A percentile compares a stretch with the other conserved stretches of the same genome.
phyloP scores from a whole-genome alignment of 2,888 invertebrate species.

The Drosophila macrospina region DNA sequence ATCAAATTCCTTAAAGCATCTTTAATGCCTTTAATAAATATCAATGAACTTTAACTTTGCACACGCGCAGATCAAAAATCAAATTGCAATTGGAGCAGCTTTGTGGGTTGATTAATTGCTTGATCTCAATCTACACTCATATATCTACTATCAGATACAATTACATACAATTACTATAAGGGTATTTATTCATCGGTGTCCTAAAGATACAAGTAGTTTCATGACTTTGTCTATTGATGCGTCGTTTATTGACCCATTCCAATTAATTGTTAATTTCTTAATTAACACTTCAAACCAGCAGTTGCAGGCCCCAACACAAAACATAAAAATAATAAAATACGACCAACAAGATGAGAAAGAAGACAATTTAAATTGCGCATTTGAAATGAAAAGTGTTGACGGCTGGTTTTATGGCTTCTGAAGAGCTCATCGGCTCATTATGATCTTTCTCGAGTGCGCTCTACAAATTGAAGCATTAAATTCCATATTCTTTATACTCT shows the following conservation, averaged over 20 bases:
- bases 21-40: slow-evolving; percentile 19
- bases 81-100: slow-evolving; percentile 37
- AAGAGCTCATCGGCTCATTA: slow-evolving; percentile 59
- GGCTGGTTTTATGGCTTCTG: slow-evolving; percentile 51
- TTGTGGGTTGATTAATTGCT: slow-evolving; percentile 18
- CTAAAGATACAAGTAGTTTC: neutral
- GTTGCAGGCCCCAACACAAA: slow-evolving; percentile 20
- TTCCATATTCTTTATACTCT: slow-evolving; percentile 34
- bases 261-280: slow-evolving; percentile 68
- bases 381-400: slow-evolving; percentile 75
- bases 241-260: slow-evolving; percentile 59
- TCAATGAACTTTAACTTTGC: slow-evolving; percentile 22
- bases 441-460: slow-evolving; percentile 67
- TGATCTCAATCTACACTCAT: neutral
- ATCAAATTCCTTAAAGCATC: slow-evolving; percentile 26
- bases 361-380: slow-evolving; percentile 64
- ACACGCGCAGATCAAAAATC: slow-evolving; percentile 34
- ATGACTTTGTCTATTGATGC: slow-evolving; percentile 28
- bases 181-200: slow-evolving; percentile 9
- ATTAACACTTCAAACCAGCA: slow-evolving; percentile 67
- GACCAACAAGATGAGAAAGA: slow-evolving; percentile 12
- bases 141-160: no score
- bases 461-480: slow-evolving; percentile 77
- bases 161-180: neutral
- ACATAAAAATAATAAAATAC: neutral